phyloP scores from a whole-genome alignment of 2,113 vertebrate genomes.

The Scophthalmus maximus region DNA sequence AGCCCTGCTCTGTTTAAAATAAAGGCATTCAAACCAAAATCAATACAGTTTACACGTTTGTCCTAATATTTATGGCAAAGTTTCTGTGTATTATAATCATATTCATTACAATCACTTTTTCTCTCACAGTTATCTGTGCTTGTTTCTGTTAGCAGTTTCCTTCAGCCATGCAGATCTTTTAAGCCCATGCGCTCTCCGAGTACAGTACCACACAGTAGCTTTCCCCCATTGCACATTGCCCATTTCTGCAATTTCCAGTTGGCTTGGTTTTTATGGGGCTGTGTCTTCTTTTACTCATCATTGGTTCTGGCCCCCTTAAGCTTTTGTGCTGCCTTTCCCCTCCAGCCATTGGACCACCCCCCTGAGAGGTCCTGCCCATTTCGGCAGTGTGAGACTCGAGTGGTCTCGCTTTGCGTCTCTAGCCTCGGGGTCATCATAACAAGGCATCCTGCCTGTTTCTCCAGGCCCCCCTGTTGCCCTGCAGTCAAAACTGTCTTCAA shows the following conservation, averaged over 20 bases:
- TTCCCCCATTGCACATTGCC: not conserved
- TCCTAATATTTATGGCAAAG: too few relatives aligned
- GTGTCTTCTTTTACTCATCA: conserved; percentile 3
- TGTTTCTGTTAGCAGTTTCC: not conserved
- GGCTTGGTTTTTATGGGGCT: not conserved
- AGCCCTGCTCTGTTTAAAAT: not conserved
- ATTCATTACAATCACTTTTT: too few relatives aligned
- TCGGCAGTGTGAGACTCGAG: not conserved
- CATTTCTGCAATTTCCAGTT: not conserved
- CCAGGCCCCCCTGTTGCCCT: not conserved
- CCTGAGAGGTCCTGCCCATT: conserved; percentile 1
- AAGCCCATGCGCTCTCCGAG: not conserved
- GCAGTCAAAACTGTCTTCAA: conserved; percentile 1
- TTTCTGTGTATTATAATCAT: too few relatives aligned
- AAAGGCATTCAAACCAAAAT: too few relatives aligned
- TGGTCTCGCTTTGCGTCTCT: conserved; percentile 3
- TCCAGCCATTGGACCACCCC: not conserved
- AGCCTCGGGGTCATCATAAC: conserved; percentile 3
- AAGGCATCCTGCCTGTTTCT: conserved; percentile 5
- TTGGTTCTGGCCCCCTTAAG: conserved; percentile 1
- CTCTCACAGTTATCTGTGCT: too few relatives aligned
- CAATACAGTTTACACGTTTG: not conserved
- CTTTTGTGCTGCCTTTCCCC: not conserved
- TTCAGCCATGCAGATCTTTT: not conserved
- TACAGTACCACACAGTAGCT: not conserved